Evolutionary conservation across 2,888 invertebrate species (phyloP), one percentile per base, ranked within the genome.

Genomic region (Drosophila macrothrix): DNA sequence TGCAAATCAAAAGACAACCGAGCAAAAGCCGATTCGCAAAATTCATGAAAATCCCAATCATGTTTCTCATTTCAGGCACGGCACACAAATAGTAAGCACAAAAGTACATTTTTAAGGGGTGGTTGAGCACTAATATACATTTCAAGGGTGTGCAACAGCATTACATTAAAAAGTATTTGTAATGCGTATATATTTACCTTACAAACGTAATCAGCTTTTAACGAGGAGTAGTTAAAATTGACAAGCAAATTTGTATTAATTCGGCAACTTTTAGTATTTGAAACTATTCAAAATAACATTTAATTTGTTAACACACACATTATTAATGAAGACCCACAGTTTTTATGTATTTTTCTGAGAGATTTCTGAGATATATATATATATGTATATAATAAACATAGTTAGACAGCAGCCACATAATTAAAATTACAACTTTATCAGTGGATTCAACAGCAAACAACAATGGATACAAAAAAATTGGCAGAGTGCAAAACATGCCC

Each of bases 341-440:
- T 64, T 71, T 25, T 41, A 46, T 64, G 75, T 70, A 53, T 66
- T 70, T 41, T 39, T 16, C 29, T 41, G 16, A 37, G 46, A 66
- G 43, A 61, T 74, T 70, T 52, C 58, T 62, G 31, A 65, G 61
- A 66, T 70, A 43, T 54, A 14, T 22, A 22, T 43, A 64, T 67
- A 66, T 74, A 43, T 62, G 60, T 74, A 39, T 54, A 41, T 43
- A 53, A 54, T 53, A 46, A 60, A 49, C 67, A 72, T 80, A 80
- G 71, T 69, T 77, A 33, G 74, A 53, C 35, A 63, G 55, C 59
- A 35, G 63, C 67, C 73, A 78, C 84, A 82, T 88, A 86, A 88
- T 84, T 86, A 88, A 84, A 83, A 84, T 68, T 53, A 61, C 76
- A 83, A 88, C 87, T 88, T 88, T 80, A 80, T 78, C 80, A 75